phyloP scores from a whole-genome alignment of 2,113 vertebrate genomes.

The Rostratula benghalensis region DNA sequence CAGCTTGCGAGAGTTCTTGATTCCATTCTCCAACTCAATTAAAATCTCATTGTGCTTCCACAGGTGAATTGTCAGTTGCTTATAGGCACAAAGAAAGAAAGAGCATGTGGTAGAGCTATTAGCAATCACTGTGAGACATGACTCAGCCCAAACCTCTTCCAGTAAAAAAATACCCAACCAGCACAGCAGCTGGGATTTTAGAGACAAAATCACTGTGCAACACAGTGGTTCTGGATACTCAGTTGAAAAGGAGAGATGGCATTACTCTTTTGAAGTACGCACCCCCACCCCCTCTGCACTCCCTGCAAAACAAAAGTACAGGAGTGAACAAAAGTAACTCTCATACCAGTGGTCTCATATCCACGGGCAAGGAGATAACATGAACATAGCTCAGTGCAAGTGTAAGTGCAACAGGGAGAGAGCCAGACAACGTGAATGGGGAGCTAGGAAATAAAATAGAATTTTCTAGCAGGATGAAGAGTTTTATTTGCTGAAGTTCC shows the following conservation, averaged over 20 bases:
- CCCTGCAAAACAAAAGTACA: background rate
- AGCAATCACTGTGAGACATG: background rate
- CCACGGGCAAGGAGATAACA: background rate
- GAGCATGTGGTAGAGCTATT: background rate
- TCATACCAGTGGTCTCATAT: background rate
- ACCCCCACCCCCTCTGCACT: background rate
- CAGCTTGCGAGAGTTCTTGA: conserved; percentile 82
- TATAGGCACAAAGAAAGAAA: background rate
- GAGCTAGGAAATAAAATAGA: background rate
- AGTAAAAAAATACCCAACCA: background rate
- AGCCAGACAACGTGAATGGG: background rate
- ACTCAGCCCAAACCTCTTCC: background rate
- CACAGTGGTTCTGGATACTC: background rate
- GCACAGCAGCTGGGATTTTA: background rate
- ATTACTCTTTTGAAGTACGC: background rate
- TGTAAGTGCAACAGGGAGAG: background rate
- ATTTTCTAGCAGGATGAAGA: background rate
- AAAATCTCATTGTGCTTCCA: conserved; percentile 89
- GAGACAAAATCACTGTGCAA: background rate
- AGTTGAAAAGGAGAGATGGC: background rate
- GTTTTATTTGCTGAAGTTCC: background rate
- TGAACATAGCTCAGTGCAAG: background rate
- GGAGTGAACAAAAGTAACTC: background rate
- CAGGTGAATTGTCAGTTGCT: conserved; percentile 88
- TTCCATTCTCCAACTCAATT: conserved; percentile 85